Evolutionary conservation across 2,888 invertebrate genomes (phyloP).

Genomic region (Psococerastis gibbosa): DNA sequence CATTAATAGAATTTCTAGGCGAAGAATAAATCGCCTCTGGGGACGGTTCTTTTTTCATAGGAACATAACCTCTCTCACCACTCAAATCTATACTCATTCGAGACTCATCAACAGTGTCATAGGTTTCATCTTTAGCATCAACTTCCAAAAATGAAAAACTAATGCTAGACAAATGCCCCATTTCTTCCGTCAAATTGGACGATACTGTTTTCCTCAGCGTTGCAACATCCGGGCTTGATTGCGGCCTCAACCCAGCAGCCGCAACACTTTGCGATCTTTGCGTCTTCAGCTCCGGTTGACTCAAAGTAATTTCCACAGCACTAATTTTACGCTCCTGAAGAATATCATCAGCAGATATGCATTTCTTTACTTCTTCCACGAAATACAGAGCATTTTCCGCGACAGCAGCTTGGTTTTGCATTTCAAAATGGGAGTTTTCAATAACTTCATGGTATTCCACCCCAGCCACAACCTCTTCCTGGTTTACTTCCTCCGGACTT

Average conservation of each 20-base stretch:
- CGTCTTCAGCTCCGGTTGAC: neutral
- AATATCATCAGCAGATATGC: slow-evolving; percentile 1
- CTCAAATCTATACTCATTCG: neutral
- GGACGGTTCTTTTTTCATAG: neutral
- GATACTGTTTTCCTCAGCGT: neutral
- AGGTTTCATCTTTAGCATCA: neutral
- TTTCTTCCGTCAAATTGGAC: neutral
- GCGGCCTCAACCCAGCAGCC: slow-evolving; percentile 4
- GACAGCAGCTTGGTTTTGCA: neutral
- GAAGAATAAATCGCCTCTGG: neutral
- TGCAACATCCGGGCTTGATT: slow-evolving; percentile 3
- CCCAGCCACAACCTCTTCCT: neutral
- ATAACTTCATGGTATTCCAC: neutral
- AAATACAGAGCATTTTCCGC: slow-evolving; percentile 9
- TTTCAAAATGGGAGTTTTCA: slow-evolving; percentile 5
- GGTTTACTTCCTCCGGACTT: slow-evolving; percentile 6
- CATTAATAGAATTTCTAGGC: neutral
- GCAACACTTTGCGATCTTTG: slow-evolving; percentile 1
- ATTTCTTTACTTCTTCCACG: slow-evolving; percentile 3
- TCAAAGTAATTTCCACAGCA: neutral
- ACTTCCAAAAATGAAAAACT: slow-evolving; percentile 5
- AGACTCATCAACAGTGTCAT: slow-evolving; percentile 5
- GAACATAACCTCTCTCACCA: slow-evolving; percentile 3
- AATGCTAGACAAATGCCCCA: slow-evolving; percentile 7
- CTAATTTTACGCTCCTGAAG: neutral